Percentiles rank a stretch among this genome's conserved stretches.
Evolutionary conservation across 2,888 invertebrate species (phyloP).

Genomic region (Torymus aiolomorphi): DNA sequence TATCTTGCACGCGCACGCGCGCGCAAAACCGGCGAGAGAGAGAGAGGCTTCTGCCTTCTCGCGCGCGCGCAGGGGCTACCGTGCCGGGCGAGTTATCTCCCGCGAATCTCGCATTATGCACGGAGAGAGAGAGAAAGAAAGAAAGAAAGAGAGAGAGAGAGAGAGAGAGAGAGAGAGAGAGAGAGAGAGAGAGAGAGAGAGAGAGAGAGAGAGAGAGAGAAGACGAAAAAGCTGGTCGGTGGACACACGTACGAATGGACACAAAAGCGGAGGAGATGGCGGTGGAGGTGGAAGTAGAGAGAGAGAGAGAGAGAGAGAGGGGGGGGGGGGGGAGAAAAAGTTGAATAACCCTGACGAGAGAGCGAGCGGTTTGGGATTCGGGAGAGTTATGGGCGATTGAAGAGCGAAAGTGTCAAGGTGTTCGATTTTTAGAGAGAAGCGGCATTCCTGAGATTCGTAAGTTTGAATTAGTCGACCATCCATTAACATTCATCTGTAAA

Average conservation of each 20-base stretch:
- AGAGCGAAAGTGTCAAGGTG: conserved; percentile 48
- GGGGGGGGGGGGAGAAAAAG: no score
- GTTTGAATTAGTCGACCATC: no score
- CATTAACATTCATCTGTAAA: no score
- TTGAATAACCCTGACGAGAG: conserved; percentile 46
- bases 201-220: conserved; percentile 8
- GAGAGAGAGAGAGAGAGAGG: conserved; percentile 32
- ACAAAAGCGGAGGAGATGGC: no score
- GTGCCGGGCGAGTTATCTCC: conserved; percentile 49
- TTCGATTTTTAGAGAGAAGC: conserved; percentile 24
- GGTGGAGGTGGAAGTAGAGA: conserved; percentile 6
- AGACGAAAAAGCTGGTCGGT: no score
- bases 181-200: conserved; percentile 3
- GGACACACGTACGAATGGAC: no score
- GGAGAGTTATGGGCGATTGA: conserved; percentile 26
- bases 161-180: conserved; percentile 4
- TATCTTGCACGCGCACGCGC: conserved; percentile 22
- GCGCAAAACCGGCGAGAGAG: conserved; percentile 65
- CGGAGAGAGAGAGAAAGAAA: neutral
- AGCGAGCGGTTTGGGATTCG: no score
- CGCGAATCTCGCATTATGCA: conserved; percentile 46
- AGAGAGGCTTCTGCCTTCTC: conserved; percentile 69
- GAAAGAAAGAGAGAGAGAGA: conserved; percentile 9
- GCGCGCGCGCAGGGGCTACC: conserved; percentile 22
- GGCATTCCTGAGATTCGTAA: conserved; percentile 31